Evolutionary conservation across 1,140 invertebrate species (phyloP).

Genomic region (Trypoxylus dichotomus): DNA sequence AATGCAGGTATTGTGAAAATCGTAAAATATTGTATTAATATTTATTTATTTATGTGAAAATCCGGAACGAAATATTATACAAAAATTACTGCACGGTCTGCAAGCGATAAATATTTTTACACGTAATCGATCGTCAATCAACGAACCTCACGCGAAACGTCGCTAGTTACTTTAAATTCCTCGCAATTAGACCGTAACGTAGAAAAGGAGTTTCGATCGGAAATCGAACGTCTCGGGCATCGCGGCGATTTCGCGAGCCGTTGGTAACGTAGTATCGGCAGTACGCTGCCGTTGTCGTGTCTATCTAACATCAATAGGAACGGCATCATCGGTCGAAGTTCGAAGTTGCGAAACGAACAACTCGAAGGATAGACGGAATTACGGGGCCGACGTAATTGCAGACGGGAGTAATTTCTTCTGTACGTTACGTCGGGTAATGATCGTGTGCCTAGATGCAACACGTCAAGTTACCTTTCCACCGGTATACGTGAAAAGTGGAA

Average conservation of each 20-base stretch:
- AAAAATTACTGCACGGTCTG: too few relatives aligned
- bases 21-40: too few relatives aligned
- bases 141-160: neutral
- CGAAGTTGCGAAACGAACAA: neutral
- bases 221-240: neutral
- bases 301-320: slow-evolving; percentile 1
- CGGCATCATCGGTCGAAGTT: neutral
- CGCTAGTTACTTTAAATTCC: neutral
- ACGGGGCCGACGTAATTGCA: neutral
- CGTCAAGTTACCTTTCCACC: neutral
- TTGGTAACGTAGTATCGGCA: neutral
- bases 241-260: neutral
- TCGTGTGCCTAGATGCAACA: slow-evolving; percentile 1
- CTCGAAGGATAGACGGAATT: neutral
- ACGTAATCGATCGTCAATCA: neutral
- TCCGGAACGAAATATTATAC: too few relatives aligned
- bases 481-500: neutral
- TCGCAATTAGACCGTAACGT: neutral
- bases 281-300: neutral
- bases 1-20: too few relatives aligned
- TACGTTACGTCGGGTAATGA: neutral
- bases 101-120: neutral
- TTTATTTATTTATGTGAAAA: too few relatives aligned
- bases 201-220: neutral
- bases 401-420: neutral